phyloP scores from a whole-genome alignment of 2,113 vertebrate species.

The Thinocorus orbignyianus region DNA sequence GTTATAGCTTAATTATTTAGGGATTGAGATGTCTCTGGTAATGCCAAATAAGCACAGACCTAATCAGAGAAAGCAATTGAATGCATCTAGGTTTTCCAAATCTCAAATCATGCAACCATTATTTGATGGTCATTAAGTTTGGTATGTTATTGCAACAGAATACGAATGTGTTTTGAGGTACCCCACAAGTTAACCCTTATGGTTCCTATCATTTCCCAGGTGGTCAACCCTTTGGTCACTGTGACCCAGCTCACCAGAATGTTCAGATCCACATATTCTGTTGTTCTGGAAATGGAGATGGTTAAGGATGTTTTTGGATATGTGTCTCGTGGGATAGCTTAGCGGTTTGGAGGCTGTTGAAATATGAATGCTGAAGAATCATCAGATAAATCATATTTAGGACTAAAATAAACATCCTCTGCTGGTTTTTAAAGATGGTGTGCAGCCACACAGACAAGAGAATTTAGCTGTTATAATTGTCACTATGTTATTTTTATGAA shows the following conservation, averaged over 20 bases:
- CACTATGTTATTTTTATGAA: neutral
- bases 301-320: neutral
- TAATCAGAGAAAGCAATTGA: conserved; percentile 49
- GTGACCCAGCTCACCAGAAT: neutral
- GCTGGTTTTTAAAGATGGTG: neutral
- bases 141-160: conserved; percentile 1
- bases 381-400: neutral
- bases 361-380: neutral
- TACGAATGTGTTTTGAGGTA: neutral
- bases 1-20: conserved; percentile 80
- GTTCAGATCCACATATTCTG: neutral
- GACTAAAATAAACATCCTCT: neutral
- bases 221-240: neutral
- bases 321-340: neutral
- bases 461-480: neutral
- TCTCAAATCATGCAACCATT: conserved; percentile 22
- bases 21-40: conserved; percentile 71
- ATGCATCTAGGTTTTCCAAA: conserved; percentile 33
- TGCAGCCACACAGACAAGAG: neutral
- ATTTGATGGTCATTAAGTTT: conserved; percentile 11
- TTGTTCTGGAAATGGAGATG: neutral
- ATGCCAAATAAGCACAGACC: conserved; percentile 67
- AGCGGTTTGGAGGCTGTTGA: neutral
- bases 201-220: neutral
- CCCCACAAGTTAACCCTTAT: conserved; percentile 1